A percentile compares a stretch with the other conserved stretches of the same genome.
Conservation (phyloP, 2,888 invertebrate genomes). For the Sarcophaga variegata region DNA sequence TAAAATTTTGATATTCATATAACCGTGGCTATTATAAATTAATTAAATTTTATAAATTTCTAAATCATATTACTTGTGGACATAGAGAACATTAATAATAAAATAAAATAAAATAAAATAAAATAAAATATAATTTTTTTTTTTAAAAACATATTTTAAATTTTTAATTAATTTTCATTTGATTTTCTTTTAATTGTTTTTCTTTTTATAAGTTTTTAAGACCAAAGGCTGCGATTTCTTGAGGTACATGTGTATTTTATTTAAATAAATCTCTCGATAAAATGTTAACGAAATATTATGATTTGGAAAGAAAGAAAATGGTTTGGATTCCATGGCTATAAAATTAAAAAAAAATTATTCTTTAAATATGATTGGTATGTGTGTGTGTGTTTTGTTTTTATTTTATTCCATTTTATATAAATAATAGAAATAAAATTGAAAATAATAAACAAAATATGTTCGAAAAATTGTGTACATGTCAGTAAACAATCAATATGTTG, state of each 20-base stretch:
- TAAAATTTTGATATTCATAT: no score
- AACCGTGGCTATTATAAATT: no score
- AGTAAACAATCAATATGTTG: slow-evolving; percentile 26
- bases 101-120: background rate
- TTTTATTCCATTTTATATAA: slow-evolving; percentile 12
- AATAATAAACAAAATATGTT: slow-evolving; percentile 3
- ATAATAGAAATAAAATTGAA: background rate
- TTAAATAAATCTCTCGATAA: background rate
- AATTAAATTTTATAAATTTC: background rate
- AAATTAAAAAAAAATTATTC: no score
- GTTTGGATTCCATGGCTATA: background rate
- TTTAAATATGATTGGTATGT: slow-evolving; percentile 58
- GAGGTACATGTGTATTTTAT: slow-evolving; percentile 75
- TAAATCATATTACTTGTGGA: slow-evolving; percentile 47
- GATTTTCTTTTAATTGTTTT: background rate
- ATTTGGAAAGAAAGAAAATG: background rate
- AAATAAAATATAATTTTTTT: background rate
- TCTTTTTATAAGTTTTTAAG: background rate
- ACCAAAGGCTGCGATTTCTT: slow-evolving; percentile 82
- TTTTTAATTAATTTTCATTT: background rate
- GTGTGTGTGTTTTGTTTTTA: slow-evolving; percentile 26
- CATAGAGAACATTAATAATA: slow-evolving; percentile 30
- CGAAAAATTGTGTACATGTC: slow-evolving; percentile 8
- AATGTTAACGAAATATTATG: background rate
- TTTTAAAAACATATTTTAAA: slow-evolving; percentile 51